These are phyloP conservation scores for Pangasius sanitwongsei DNA, from an alignment of 2,797 vertebrate genomes.

Conservation along the genomic window DNA sequence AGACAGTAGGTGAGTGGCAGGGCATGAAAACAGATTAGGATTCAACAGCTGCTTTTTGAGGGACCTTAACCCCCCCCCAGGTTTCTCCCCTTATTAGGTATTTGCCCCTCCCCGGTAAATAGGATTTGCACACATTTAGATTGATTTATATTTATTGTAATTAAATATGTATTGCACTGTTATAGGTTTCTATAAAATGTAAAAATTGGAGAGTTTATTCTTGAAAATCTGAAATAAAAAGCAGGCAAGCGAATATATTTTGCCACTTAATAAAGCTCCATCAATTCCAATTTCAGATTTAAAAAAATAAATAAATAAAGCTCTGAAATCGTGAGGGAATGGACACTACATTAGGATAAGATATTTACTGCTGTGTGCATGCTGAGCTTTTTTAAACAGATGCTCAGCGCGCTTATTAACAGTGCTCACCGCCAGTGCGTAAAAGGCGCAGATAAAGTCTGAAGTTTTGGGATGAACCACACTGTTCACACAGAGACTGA, in stretches of 20 bases:
- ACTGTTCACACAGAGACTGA: neutral
- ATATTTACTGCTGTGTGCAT: too few species aligned
- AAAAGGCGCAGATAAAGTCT: slow-evolving; percentile 6
- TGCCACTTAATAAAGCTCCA: neutral
- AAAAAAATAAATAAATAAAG: neutral
- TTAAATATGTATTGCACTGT: slow-evolving; percentile 84
- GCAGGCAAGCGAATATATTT: neutral
- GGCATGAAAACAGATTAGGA: slow-evolving; percentile 87
- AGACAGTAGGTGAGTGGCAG: slow-evolving; percentile 82
- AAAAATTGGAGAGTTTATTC: neutral
- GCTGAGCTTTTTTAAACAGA: neutral
- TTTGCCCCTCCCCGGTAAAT: slow-evolving; percentile 71
- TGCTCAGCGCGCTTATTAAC: too few species aligned
- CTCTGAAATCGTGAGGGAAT: neutral
- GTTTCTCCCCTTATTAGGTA: slow-evolving; percentile 58
- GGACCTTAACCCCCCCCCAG: slow-evolving; percentile 20
- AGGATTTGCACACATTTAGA: slow-evolving; percentile 78
- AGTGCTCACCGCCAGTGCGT: neutral
- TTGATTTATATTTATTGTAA: slow-evolving; percentile 85
- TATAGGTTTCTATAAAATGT: slow-evolving; percentile 58
- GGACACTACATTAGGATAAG: neutral
- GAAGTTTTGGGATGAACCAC: neutral
- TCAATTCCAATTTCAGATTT: neutral
- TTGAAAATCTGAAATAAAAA: neutral
- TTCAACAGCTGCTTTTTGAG: slow-evolving; percentile 84